These are phyloP conservation scores for Salarias fasciatus DNA, from an alignment of 2,797 vertebrate genomes.

Conservation along the genomic window DNA sequence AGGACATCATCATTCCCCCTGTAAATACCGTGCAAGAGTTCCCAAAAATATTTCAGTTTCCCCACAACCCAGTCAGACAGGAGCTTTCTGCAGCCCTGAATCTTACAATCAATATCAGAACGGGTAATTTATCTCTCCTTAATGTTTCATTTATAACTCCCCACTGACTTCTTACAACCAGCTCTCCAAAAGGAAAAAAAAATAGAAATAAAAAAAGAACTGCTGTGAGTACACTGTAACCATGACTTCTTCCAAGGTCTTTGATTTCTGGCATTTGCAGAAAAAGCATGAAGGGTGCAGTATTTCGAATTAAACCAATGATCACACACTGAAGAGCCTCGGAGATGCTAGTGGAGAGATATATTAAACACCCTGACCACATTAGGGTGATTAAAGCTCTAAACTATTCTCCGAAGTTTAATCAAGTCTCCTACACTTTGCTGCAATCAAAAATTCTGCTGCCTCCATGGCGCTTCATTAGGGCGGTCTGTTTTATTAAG, in stretches of 20 bases:
- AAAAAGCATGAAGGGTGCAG: neutral
- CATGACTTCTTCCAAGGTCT: neutral
- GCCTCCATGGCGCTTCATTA: constrained; percentile 25
- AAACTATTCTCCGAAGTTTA: constrained; percentile 25
- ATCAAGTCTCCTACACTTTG: constrained; percentile 41
- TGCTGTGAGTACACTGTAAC: neutral
- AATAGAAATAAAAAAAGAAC: too few relatives aligned
- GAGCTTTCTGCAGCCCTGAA: neutral
- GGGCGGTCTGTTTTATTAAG: constrained; percentile 23
- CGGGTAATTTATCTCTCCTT: constrained; percentile 11
- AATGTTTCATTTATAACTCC: constrained; percentile 21
- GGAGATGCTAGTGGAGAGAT: neutral
- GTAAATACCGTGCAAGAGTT: too few relatives aligned
- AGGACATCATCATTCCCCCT: too few relatives aligned
- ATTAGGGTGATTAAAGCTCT: constrained; percentile 14
- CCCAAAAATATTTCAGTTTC: too few relatives aligned
- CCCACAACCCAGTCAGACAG: too few relatives aligned
- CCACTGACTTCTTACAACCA: constrained; percentile 7
- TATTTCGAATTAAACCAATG: too few relatives aligned
- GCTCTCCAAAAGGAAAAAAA: constrained; percentile 21
- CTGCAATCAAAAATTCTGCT: constrained; percentile 28
- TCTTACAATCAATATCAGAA: constrained; percentile 13
- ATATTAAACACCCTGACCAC: constrained; percentile 14
- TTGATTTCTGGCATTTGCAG: constrained; percentile 1
- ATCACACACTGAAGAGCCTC: too few relatives aligned